Evolutionary conservation across 2,888 invertebrate species (phyloP).

Genomic region (Drosophila atripex): DNA sequence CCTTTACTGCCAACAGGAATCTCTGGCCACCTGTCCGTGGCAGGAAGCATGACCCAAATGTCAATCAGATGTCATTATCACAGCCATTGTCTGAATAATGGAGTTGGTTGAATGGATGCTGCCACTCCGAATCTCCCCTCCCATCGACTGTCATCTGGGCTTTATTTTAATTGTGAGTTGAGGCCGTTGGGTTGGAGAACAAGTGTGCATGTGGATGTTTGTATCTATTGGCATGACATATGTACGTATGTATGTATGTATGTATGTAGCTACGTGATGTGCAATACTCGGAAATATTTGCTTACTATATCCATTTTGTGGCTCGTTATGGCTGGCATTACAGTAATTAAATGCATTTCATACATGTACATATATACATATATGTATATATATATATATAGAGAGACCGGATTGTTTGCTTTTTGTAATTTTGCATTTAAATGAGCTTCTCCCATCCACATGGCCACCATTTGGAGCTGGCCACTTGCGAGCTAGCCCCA

Average conservation of each 20-base stretch:
- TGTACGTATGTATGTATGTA: neutral
- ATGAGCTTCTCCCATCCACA: slow-evolving; percentile 28
- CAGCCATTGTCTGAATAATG: slow-evolving; percentile 47
- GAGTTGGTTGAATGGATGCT: slow-evolving; percentile 45
- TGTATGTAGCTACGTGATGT: slow-evolving; percentile 29
- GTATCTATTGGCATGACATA: neutral
- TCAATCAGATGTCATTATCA: slow-evolving; percentile 65
- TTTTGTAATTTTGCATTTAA: slow-evolving; percentile 11
- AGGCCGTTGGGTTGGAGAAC: too few relatives aligned
- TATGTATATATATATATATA: neutral
- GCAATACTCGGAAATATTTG: slow-evolving; percentile 33
- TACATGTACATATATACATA: neutral
- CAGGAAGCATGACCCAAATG: slow-evolving; percentile 66
- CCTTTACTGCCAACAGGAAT: neutral
- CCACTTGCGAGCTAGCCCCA: neutral
- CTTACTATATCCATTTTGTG: slow-evolving; percentile 47
- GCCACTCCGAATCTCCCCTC: neutral
- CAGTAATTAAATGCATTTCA: slow-evolving; percentile 49
- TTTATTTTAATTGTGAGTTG: slow-evolving; percentile 54
- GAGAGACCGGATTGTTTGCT: slow-evolving; percentile 28
- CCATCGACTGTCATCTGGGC: too few relatives aligned
- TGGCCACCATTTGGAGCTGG: slow-evolving; percentile 28
- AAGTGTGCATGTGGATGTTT: slow-evolving; percentile 6
- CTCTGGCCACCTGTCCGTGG: slow-evolving; percentile 3
- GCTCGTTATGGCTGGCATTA: slow-evolving; percentile 19